Base-by-base conservation (phyloP, 2,113 vertebrate species). In the Engraulis encrasicolus region DNA sequence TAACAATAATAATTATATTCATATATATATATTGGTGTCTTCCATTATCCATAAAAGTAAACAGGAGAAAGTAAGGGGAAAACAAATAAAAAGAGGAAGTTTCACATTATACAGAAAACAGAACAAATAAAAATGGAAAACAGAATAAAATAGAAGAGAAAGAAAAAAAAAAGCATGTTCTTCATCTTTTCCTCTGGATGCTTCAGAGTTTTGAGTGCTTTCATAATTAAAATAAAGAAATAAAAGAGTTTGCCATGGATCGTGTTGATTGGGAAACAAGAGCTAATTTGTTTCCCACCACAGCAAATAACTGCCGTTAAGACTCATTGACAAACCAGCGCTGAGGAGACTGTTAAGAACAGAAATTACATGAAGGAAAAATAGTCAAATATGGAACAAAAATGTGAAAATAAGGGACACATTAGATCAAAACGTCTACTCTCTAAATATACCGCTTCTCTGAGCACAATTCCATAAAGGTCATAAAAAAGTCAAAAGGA, bases 181-280 rank as follows among this genome's bases (percentile, higher is more conserved):
- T 88, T 90, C 84, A 95, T 94, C 93, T 93, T 94, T 93, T 94
- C 93, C 95, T 93, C 90, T 91, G 93, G 91, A 86, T 91, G 94
- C 54, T 96, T 94, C 95, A 97, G 96, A 97, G 96, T 97, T 96
- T 96, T 95, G 97, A 97, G 97, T 97, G 96, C 96, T 97, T 98
- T 86, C 94, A 95, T 96, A n/a, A n/a, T n/a, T n/a, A n/a, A n/a
- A n/a, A n/a, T 45, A 45, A 96, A 97, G 95, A 92, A 95, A 95
- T 96, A 93, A 93, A 94, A 84, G 87, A 88, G 88, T 90, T 92
- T 87, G 2, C 78, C 91, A 86, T 92, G 90, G 89, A 86, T 81
- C 87, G 78, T 40, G 86, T 85, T 93, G 95, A 95, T 91, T 92
- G 88, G 93, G 94, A 93, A 92, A 90, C 93, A 90, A 58, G 50